Evolutionary conservation across 2,888 invertebrate species (phyloP), one percentile per base, ranked within the genome.

Genomic region (Bembecia ichneumoniformis): DNA sequence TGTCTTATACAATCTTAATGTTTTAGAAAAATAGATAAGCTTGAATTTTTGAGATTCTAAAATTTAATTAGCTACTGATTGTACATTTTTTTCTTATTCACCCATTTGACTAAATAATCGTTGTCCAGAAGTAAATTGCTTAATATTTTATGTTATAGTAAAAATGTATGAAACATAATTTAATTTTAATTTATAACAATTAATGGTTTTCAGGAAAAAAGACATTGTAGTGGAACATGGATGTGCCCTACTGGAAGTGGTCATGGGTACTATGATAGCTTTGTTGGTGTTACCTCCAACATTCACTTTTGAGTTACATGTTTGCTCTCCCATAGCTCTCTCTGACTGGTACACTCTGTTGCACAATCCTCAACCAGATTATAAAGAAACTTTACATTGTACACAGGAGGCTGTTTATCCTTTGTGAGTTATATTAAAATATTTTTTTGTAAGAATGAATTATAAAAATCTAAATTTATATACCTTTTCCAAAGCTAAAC

Each of bases 401-500:
- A 97, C 98, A 0, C 97, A 99, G 70, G 99, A 99, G 83, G 97
- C 98, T 51, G 98, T 98, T 0, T 99, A 97, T 88, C 99, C 99
- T 45, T 82, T 99, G 96, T 98, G 90, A 91, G 93, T 90, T 49
- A 36, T 20, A 40, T 40, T 40, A 13, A 13, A 40, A 5, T 40
- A 40, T 40, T 28, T 28, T 28, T 28, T 28, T 28, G 28, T 9
- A 28, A 7, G 28, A 28, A 28, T 28, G 2, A 28, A 28, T 9
- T 2, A 2, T 9, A 2, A 7, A 28, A 7, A 7, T 28, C 28
- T 28, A 9, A 7, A 5, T 28, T 5, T 28, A 28, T 28, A 28
- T 28, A 5, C 28, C 28, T 28, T 28, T 2, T 20, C 20, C 20
- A n/a, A n/a, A n/a, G n/a, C n/a, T 28, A 28, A 7, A 28, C 20